A percentile compares a stretch with the other conserved stretches of the same genome.
phyloP scores from a whole-genome alignment of 2,888 invertebrate genomes.

The Coelogynopora nodosa region DNA sequence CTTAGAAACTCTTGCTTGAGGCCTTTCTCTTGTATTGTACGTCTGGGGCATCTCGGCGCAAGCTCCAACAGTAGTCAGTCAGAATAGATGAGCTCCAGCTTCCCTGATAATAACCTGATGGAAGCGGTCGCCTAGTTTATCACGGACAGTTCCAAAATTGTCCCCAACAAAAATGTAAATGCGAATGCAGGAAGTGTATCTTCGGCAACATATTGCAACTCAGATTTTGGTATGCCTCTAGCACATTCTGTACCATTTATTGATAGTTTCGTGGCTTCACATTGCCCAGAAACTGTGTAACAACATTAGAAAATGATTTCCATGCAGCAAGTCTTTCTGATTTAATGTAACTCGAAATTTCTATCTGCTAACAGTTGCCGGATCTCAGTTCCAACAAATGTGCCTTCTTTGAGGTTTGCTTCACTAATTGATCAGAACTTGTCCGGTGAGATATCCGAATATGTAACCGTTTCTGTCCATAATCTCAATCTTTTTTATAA shows the following conservation, averaged over 20 bases:
- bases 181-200: not conserved
- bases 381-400: not conserved
- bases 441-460: too few species aligned
- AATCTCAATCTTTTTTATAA: too few species aligned
- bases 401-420: not conserved
- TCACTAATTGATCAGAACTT: not conserved
- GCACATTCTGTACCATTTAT: not conserved
- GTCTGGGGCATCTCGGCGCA: not conserved
- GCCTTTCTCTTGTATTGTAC: not conserved
- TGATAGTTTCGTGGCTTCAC: not conserved
- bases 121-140: not conserved
- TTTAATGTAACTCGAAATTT: not conserved
- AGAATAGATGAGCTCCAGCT: not conserved
- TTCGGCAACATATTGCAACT: slow-evolving; percentile 7
- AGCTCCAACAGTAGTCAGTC: not conserved
- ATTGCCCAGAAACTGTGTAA: slow-evolving; percentile 19
- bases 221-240: not conserved
- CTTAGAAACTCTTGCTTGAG: not conserved
- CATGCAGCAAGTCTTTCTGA: slow-evolving; percentile 15
- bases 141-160: not conserved
- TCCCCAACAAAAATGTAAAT: not conserved
- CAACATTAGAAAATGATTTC: not conserved
- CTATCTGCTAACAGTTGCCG: not conserved
- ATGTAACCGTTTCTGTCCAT: too few species aligned
- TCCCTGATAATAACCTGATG: slow-evolving; percentile 32